A percentile compares a stretch with the other conserved stretches of the same genome.
phyloP scores from a whole-genome alignment of 2,888 invertebrate species.

The Ashinkailepas kermadecensis region DNA sequence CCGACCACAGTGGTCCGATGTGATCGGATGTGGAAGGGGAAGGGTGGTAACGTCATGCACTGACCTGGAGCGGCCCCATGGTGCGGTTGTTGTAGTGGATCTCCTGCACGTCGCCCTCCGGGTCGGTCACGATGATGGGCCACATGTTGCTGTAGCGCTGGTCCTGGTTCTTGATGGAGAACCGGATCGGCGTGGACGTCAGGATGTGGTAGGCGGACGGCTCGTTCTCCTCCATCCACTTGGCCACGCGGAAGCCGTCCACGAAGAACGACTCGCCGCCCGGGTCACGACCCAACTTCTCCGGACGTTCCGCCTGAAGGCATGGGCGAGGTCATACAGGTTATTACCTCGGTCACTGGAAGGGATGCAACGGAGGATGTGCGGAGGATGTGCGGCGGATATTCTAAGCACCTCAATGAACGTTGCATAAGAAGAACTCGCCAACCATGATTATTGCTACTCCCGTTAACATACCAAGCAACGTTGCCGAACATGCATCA shows the following conservation, averaged over 20 bases:
- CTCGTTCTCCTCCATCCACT: conserved; percentile 40
- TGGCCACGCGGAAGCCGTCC: conserved; percentile 40
- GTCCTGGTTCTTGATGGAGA: conserved; percentile 33
- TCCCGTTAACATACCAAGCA: too few species aligned
- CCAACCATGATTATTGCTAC: too few species aligned
- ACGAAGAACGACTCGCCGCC: conserved; percentile 41
- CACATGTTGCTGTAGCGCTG: conserved; percentile 39
- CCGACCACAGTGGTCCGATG: too few species aligned
- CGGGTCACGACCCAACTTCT: conserved; percentile 34
- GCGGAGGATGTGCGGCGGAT: too few species aligned
- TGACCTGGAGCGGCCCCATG: conserved; percentile 39
- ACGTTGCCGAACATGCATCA: too few species aligned
- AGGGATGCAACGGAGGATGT: too few species aligned
- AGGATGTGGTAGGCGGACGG: conserved; percentile 41
- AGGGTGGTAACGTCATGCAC: neutral
- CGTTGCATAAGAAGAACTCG: too few species aligned
- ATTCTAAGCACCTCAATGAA: too few species aligned
- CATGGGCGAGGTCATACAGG: too few species aligned
- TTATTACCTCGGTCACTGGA: too few species aligned
- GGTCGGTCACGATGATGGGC: conserved; percentile 38
- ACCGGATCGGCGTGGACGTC: conserved; percentile 39
- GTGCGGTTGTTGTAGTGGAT: conserved; percentile 41
- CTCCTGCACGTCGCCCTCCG: conserved; percentile 39
- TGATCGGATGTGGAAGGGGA: too few species aligned
- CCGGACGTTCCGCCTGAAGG: conserved; percentile 35